Conservation (phyloP, 1,140 invertebrate species). For the Lepidurus packardi region DNA sequence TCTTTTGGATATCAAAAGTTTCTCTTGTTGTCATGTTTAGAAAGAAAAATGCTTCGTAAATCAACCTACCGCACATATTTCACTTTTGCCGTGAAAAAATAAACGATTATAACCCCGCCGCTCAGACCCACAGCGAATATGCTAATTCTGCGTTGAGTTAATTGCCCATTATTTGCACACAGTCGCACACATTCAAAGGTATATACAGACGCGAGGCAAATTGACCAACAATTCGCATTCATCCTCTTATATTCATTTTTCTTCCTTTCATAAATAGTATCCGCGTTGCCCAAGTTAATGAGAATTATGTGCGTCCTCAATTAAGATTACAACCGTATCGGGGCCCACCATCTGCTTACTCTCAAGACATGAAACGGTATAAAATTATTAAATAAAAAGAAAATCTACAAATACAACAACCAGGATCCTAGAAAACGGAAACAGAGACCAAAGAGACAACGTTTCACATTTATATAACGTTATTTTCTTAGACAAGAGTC, state of each 20-base stretch:
- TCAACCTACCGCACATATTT: conserved; percentile 8
- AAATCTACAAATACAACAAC: background rate
- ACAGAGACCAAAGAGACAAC: no score
- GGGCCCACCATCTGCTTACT: background rate
- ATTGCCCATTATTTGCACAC: conserved; percentile 3
- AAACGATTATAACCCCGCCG: background rate
- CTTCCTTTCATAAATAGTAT: background rate
- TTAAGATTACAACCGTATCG: background rate
- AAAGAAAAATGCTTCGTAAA: background rate
- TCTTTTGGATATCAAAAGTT: background rate
- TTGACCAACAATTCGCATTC: background rate
- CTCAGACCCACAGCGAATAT: background rate
- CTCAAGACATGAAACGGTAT: background rate
- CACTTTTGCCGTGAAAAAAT: background rate
- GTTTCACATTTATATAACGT: no score
- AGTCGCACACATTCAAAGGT: background rate
- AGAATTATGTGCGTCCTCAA: conserved; percentile 1
- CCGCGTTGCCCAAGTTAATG: background rate
- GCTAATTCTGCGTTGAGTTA: background rate
- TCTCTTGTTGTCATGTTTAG: background rate
- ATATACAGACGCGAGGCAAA: background rate
- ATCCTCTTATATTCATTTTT: background rate
- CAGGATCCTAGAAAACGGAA: background rate
- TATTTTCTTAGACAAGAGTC: no score
- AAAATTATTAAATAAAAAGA: background rate